Percentiles rank a stretch among this genome's conserved stretches.
These are phyloP conservation scores for fruit fly (Drosophila melanogaster) DNA, from an alignment of 1,140 invertebrate species.

Conservation along the genomic window Release_6_plus_ISO1_MT NC_004354.4:18698501-18699000, in stretches of 20 bases:
- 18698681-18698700: not conserved
- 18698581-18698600: constrained; percentile 59
- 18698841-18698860: too few species aligned
- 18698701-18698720: not conserved
- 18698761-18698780: not conserved
- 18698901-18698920: too few species aligned
- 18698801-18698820: too few species aligned
- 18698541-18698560: not conserved
- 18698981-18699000: too few species aligned
- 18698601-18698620: constrained; percentile 50
- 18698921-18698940: too few species aligned
- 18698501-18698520: constrained; percentile 10
- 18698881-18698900: too few species aligned
- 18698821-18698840: too few species aligned
- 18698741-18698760: not conserved
- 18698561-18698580: constrained; percentile 18
- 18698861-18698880: too few species aligned
- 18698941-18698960: too few species aligned
- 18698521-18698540: too few species aligned
- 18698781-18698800: too few species aligned
- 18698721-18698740: not conserved
- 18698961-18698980: too few species aligned
- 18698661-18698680: constrained; percentile 25
- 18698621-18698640: constrained; percentile 32
- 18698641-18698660: constrained; percentile 23